Base-by-base conservation (phyloP, 2,888 invertebrate genomes). In the Parnassius smintheus region DNA sequence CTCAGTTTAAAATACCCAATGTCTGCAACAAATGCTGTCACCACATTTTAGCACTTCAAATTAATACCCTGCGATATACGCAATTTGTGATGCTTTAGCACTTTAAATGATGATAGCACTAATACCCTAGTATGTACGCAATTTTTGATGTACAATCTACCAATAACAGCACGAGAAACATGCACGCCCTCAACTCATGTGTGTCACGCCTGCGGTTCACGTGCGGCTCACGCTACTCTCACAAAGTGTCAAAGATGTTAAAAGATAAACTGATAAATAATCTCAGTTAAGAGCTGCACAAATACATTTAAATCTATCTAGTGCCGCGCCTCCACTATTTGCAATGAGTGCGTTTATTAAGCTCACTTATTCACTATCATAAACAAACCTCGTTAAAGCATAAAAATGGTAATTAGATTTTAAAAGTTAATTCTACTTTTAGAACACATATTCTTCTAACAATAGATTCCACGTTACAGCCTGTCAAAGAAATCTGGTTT, bases 141-240 rank as follows among this genome's bases (percentile, higher is more conserved):
- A 66, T 72, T 71, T 69, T 52, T 64, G 61, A 64, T 65, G 69
- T 56, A 62, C 25, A 54, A 56, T 64, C 67, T 62, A 62, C 88
- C 87, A 89, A 88, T 88, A 66, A 68, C 64, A 65, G 12, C n/a
- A 10, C 62, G 12, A 59, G 52, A 67, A 67, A 51, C 25, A 48
- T 77, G 77, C 89, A 89, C 85, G 89, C 89, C 89, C 84, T 77
- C 85, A 66, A 54, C 70, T 81, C 89, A 87, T 88, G 89, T 70
- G 67, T 77, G 70, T 80, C 88, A 87, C 85, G 88, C 81, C 65
- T 62, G 57, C 66, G 66, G 25, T 13, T 56, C 72, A 72, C 72
- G 73, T 67, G 74, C 80, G 74, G 72, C 64, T 65, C 82, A 81
- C 74, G 81, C 65, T 66, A 44, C 67, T 57, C 68, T 67, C 77